Evolutionary conservation across 2,888 invertebrate species (phyloP).

Genomic region (Endomychus coccineus): DNA sequence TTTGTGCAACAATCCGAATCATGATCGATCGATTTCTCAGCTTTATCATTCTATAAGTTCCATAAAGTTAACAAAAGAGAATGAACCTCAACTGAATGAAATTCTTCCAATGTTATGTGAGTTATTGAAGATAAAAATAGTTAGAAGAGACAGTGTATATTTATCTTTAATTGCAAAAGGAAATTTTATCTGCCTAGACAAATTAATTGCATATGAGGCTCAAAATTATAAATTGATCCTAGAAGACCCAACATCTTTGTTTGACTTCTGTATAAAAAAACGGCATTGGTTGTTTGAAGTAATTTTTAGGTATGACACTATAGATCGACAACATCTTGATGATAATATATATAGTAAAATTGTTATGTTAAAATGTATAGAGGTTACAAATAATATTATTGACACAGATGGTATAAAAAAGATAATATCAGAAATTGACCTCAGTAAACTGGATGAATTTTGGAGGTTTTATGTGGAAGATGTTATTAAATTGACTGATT

Average conservation of each 20-base stretch:
- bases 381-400: slow-evolving; percentile 24
- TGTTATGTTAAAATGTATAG: slow-evolving; percentile 28
- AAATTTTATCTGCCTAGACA: slow-evolving; percentile 28
- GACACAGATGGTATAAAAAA: slow-evolving; percentile 6
- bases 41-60: no score
- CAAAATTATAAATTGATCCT: slow-evolving; percentile 27
- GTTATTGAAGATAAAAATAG: no score
- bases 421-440: slow-evolving; percentile 6
- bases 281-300: slow-evolving; percentile 38
- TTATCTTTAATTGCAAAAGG: slow-evolving; percentile 28
- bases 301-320: slow-evolving; percentile 25
- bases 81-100: no score
- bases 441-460: slow-evolving; percentile 27
- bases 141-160: slow-evolving; percentile 31
- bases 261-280: slow-evolving; percentile 33
- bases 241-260: slow-evolving; percentile 31
- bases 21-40: no score
- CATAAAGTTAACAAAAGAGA: no score
- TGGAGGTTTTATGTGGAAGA: slow-evolving; percentile 30
- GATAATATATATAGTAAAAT: slow-evolving; percentile 27
- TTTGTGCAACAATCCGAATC: no score
- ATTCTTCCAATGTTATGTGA: no score
- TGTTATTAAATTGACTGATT: slow-evolving; percentile 27
- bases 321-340: slow-evolving; percentile 18
- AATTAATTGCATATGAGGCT: slow-evolving; percentile 29